Evolutionary conservation across 1,140 invertebrate species (phyloP), one percentile per base, ranked within the genome.

Genomic region (Nebria ingens): DNA sequence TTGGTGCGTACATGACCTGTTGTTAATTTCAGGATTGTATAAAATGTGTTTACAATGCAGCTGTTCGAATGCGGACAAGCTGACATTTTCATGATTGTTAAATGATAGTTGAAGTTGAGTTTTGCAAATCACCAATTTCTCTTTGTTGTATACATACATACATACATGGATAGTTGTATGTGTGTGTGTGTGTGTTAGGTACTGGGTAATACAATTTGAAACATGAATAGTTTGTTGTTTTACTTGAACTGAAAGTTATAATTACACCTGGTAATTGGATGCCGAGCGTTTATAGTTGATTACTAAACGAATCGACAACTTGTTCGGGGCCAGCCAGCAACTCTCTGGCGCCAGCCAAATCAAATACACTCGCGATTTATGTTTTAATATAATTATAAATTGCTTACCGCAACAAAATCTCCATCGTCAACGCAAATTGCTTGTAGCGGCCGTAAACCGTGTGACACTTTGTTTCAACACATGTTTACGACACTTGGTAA

Each of bases 181-280:
- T n/a, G n/a, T n/a, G n/a, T n/a, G 25, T 34, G 6, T 34, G 6
- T n/a, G 25, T 34, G 25, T 34, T n/a, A 6, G 6, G 25, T 34
- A n/a, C n/a, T 34, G 25, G n/a, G n/a, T 9, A 9, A 34, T n/a
- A 34, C 25, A 34, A n/a, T 34, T 34, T 6, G 25, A 34, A 34
- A 34, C 25, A 34, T 45, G 40, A 45, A 45, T 45, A 45, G 40
- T 45, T 45, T 45, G 40, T 45, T 45, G 40, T 45, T 45, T 45
- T 4, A 45, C 40, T 45, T 45, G 40, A 45, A 17, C 25, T 4
- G 9, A 45, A 45, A 45, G 40, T 45, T 45, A 45, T 45, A 45
- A 45, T 45, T 45, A 45, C 40, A 45, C 9, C 40, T 17, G 9
- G 40, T 45, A 17, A 45, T 17, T 17, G 6, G 15, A 45, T 17